Percentiles rank a stretch among this genome's conserved stretches.
Evolutionary conservation across 2,888 invertebrate species (phyloP).

Genomic region (Synergus gifuensis): DNA sequence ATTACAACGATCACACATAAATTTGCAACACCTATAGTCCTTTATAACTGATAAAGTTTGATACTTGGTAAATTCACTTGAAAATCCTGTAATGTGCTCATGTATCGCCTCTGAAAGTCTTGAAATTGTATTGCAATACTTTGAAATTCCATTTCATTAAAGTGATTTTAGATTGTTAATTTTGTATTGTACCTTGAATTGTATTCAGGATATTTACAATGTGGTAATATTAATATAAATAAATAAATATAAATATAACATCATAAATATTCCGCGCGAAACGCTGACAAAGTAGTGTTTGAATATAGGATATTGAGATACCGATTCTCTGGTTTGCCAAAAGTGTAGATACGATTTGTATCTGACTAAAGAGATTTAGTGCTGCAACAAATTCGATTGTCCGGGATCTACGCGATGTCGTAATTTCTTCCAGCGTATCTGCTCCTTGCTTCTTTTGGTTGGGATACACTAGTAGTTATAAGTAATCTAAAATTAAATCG

Average conservation of each 20-base stretch:
- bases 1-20: too few species aligned
- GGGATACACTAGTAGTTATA: background rate
- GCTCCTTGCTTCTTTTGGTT: background rate
- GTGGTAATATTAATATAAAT: too few species aligned
- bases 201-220: background rate
- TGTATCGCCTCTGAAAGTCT: too few species aligned
- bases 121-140: too few species aligned
- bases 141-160: background rate
- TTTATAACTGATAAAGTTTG: too few species aligned
- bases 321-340: background rate
- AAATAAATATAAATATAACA: too few species aligned
- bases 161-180: background rate
- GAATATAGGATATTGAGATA: conserved; percentile 9
- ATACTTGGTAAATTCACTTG: too few species aligned
- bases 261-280: too few species aligned
- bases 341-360: conserved; percentile 13
- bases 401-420: conserved; percentile 21
- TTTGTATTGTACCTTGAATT: background rate
- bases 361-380: conserved; percentile 25
- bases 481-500: conserved; percentile 40
- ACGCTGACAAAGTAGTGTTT: conserved; percentile 11
- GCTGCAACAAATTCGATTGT: conserved; percentile 7
- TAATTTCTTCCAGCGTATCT: conserved; percentile 25
- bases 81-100: too few species aligned
- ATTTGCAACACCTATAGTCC: too few species aligned